Base-by-base conservation (phyloP, 1,140 invertebrate species). In the Drosophila kohkoa region DNA sequence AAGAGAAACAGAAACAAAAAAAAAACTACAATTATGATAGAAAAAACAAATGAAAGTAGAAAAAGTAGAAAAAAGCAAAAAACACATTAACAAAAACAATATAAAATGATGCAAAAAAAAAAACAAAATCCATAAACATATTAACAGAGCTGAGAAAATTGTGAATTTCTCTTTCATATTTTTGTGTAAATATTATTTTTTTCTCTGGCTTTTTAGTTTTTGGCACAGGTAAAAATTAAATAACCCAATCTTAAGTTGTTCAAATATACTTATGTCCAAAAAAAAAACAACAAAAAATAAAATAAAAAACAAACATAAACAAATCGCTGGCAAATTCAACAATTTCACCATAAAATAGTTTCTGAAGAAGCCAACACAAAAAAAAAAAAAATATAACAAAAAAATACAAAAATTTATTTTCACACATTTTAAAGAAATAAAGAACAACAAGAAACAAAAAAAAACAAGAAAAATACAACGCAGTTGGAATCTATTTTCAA, bases 401-500 rank as follows among this genome's bases (percentile, higher is more conserved):
- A 32, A n/a, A 43, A 51, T 11, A 67, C 32, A 58, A 3, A 15
- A 48, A 49, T 10, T 32, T 6, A 32, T 32, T 10, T 25, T 25
- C 20, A 25, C 20, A 25, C 20, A 25, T 25, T 25, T 25, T 25
- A 25, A 25, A 25, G 20, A 25, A 25, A 25, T 25, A 25, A 25
- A 25, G 20, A 25, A 25, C 2, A 25, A 25, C 20, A 25, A 25
- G 16, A 16, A 16, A 16, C 16, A 16, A 16, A 41, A 48, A 16
- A 16, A 41, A 48, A 13, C n/a, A 38, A 35, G 13, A 35, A 3
- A 65, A 63, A 58, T 38, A 38, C 54, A 74, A 62, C 48, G 64
- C 71, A 68, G 55, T 68, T 68, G 59, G 20, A 69, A 54, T 49
- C 52, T 79, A 75, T 67, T 70, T 75, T 75, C 45, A 77, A 67